Evolutionary conservation across 1,140 invertebrate genomes (phyloP).

Genomic region (Diachasmimorpha longicaudata): DNA sequence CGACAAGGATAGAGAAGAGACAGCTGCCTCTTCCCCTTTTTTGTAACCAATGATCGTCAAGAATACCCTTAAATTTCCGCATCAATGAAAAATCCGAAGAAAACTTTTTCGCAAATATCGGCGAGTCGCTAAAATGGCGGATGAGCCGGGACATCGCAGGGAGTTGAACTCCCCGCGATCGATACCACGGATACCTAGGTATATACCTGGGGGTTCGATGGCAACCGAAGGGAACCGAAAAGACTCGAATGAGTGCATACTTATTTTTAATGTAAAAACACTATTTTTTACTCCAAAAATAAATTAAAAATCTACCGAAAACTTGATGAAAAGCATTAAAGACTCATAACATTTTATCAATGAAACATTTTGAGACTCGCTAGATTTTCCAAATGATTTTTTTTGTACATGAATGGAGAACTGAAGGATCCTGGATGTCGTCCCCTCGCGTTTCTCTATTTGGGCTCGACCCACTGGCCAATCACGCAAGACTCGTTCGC

Average conservation of each 20-base stretch:
- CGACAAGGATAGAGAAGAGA: neutral
- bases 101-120: neutral
- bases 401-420: too few relatives aligned
- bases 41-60: neutral
- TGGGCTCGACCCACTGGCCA: constrained; percentile 34
- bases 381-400: too few relatives aligned
- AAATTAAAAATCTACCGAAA: too few relatives aligned
- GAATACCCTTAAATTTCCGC: neutral
- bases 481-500: constrained; percentile 43
- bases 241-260: too few relatives aligned
- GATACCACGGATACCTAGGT: constrained; percentile 17
- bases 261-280: too few relatives aligned
- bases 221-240: constrained; percentile 23
- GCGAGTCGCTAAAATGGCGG: neutral
- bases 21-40: constrained; percentile 5
- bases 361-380: too few relatives aligned
- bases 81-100: neutral
- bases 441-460: constrained; percentile 36
- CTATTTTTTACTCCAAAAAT: too few relatives aligned
- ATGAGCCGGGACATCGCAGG: neutral
- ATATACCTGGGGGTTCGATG: neutral
- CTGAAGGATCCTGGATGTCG: neutral
- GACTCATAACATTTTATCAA: too few relatives aligned
- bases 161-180: constrained; percentile 15
- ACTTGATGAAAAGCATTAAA: too few relatives aligned